These are phyloP conservation scores for Rallus limicola DNA, from an alignment of 2,113 vertebrate species.

Conservation along the genomic window DNA sequence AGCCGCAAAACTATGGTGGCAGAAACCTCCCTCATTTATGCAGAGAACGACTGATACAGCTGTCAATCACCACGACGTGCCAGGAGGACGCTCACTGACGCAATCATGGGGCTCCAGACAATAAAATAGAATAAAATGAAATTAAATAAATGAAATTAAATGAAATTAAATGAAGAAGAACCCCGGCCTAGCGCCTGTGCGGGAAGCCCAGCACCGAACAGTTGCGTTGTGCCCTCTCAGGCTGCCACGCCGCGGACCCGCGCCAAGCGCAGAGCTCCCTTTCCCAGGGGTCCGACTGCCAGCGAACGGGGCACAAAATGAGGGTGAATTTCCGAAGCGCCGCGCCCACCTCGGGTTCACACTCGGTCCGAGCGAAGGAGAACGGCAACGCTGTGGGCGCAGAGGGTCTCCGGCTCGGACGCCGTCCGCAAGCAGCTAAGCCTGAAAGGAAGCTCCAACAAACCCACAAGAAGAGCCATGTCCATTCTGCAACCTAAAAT, in stretches of 20 bases:
- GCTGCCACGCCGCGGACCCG: background rate
- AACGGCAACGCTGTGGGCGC: background rate
- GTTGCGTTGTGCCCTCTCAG: fast-evolving
- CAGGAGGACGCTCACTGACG: background rate
- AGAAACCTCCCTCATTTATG: background rate
- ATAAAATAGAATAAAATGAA: background rate
- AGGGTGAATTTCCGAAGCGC: background rate
- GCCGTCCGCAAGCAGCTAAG: background rate
- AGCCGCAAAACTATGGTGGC: too few relatives aligned
- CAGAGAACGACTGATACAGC: fast-evolving
- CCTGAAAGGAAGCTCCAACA: background rate
- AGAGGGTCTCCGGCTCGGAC: fast-evolving
- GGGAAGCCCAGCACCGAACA: background rate
- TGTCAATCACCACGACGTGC: background rate
- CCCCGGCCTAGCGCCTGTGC: background rate
- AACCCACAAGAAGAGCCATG: slow-evolving; percentile 42
- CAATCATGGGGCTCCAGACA: background rate
- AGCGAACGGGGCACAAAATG: fast-evolving
- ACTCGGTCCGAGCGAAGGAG: background rate
- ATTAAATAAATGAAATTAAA: too few relatives aligned
- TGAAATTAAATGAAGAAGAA: background rate
- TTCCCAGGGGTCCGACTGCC: background rate
- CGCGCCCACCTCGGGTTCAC: background rate
- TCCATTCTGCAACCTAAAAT: slow-evolving; percentile 33
- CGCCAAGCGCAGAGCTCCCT: fast-evolving